These are phyloP conservation scores for Okamejei kenojei DNA, from an alignment of 2,797 vertebrate species.

Conservation along the genomic window DNA sequence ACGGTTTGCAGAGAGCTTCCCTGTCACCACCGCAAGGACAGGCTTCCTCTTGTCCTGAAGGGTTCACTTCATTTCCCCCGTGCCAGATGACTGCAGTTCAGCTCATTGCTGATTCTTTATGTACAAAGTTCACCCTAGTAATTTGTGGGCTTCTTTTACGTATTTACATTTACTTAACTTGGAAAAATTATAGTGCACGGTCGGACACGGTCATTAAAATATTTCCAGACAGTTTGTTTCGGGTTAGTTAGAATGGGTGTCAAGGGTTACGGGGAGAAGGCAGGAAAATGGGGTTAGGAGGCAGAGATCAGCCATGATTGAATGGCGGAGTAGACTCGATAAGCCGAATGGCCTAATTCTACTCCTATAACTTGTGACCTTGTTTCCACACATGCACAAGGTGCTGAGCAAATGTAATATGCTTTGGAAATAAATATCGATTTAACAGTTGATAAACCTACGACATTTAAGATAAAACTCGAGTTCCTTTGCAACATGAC, in stretches of 20 bases:
- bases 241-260: too few relatives aligned
- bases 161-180: slow-evolving; percentile 13
- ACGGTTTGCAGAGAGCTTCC: neutral
- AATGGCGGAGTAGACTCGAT: too few relatives aligned
- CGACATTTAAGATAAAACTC: neutral
- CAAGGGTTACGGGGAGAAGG: too few relatives aligned
- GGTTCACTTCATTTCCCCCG: neutral
- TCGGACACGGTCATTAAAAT: neutral
- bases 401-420: neutral
- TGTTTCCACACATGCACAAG: neutral
- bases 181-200: too few relatives aligned
- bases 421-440: neutral
- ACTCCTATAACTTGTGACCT: too few relatives aligned
- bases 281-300: too few relatives aligned
- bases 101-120: neutral
- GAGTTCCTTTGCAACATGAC: neutral
- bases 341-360: too few relatives aligned
- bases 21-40: neutral
- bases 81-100: neutral
- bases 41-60: neutral
- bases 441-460: neutral
- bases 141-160: neutral
- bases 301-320: too few relatives aligned
- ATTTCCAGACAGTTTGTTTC: neutral
- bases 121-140: neutral